phyloP scores from a whole-genome alignment of 2,888 invertebrate species.

The Acanthosepion esculentum region DNA sequence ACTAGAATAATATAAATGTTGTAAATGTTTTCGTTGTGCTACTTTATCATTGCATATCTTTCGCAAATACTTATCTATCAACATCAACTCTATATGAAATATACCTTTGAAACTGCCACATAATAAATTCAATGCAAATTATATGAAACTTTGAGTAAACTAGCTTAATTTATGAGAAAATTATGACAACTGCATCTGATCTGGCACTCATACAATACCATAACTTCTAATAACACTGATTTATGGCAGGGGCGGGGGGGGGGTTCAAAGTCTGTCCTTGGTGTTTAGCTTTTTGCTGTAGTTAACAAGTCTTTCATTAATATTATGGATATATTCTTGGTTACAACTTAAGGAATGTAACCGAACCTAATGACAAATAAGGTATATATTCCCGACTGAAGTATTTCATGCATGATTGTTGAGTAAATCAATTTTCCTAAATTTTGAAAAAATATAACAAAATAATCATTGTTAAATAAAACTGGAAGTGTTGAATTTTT shows the following conservation, averaged over 20 bases:
- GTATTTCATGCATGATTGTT: too few relatives aligned
- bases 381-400: too few relatives aligned
- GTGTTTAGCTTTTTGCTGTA: not conserved
- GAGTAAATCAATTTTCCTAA: too few relatives aligned
- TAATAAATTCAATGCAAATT: not conserved
- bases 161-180: not conserved
- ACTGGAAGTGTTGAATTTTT: too few relatives aligned
- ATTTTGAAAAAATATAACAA: too few relatives aligned
- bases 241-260: not conserved
- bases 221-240: not conserved
- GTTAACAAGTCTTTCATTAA: not conserved
- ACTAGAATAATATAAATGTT: not conserved
- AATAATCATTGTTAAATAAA: too few relatives aligned
- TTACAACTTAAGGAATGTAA: not conserved
- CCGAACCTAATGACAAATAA: not conserved
- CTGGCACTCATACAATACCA: not conserved
- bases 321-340: not conserved
- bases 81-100: not conserved
- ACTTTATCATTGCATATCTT: not conserved
- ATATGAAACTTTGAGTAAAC: not conserved
- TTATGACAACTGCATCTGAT: not conserved
- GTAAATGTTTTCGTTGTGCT: not conserved
- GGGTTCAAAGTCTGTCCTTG: not conserved
- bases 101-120: not conserved
- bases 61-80: conserved; percentile 18